Base-by-base conservation (phyloP, 2,113 vertebrate species). In the Solea solea region DNA sequence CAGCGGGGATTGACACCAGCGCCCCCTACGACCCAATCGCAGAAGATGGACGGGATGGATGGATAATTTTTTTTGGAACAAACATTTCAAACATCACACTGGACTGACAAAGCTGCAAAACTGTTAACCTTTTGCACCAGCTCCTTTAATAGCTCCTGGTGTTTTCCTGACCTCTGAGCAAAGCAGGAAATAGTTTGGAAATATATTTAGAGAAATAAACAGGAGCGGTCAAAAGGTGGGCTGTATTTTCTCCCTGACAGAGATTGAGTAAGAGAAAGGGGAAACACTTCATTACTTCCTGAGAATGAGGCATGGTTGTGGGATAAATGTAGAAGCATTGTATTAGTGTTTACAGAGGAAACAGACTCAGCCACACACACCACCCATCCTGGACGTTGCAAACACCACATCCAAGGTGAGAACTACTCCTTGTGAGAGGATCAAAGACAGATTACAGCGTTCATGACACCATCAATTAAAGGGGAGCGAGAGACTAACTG, bases 311-410 rank as follows among this genome's bases (percentile, higher is more conserved):
- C 61, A 39, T 14, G 53, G 57, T 39, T 70, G 68, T 67, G 60
- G 83, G 81, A 77, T 77, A 81, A 82, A 86, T 53, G 70, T 64
- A 65, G 76, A 62, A 59, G 74, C 75, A 86, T 82, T 89, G 87
- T 88, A 50, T 70, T 46, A 34, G 76, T 81, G 86, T 89, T 89
- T 86, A 81, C 76, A 73, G 76, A 85, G 82, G 86, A 86, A 84
- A 80, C 65, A 64, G 16, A 68, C 50, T 63, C 8, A 15, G 63
- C n/a, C 48, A 16, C 71, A 55, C 71, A 55, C 83, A 48, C 72
- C 81, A 39, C 74, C 88, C 83, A 85, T 79, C 76, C 74, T 82
- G 84, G 69, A 83, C 7, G 49, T 1, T 58, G 61, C 76, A 57
- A 62, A 81, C 64, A 53, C 34, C 66, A 78, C 74, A 78, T 87